Base-by-base conservation (phyloP, 2,113 vertebrate genomes). In the Spea bombifrons region DNA sequence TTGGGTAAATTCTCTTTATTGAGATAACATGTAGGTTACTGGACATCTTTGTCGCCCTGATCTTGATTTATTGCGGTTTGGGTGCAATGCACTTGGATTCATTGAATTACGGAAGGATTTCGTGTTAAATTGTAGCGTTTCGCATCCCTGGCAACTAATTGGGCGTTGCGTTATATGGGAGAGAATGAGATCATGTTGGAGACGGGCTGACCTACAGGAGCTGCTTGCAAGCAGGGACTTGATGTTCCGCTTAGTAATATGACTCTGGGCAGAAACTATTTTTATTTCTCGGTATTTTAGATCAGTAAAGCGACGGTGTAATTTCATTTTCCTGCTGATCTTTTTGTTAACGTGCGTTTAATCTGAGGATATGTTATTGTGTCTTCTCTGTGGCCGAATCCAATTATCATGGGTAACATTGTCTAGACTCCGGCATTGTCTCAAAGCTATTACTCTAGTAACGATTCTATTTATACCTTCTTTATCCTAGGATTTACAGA, bases 111-210 rank as follows among this genome's bases (percentile, higher is more conserved):
- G 10, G 50, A 10, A 53, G 10, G 10, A 53, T 53, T 8, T 30
- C 30, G 30, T 2, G 67, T 47, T 17, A 50, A 16, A 70, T 12
- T 47, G 13, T 76, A 52, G 66, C 46, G 53, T 66, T 50, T 55
- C 8, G 46, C 55, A 16, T 71, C 76, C 13, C 9, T 49, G 75
- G 70, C 66, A 61, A 59, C 6, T 50, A 44, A 12, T 43, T 78
- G 76, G 76, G 76, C 59, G 76, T 72, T 55, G 69, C 66, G 61
- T 15, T 68, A 44, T 65, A 30, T 16, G 1, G 30, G 30, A 4
- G 84, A 87, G 81, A 80, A 86, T 89, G 89, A 90, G 85, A 82
- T 89, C 87, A 87, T 87, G 79, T 82, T 66, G 44, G 77, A 86
- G 53, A 82, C 83, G 66, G 75, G 70, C 87, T 65, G 83, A 83